Percentiles rank a stretch among this genome's conserved stretches.
These are phyloP conservation scores for Protosalanx chinensis DNA, from an alignment of 2,797 vertebrate genomes.

Conservation along the genomic window DNA sequence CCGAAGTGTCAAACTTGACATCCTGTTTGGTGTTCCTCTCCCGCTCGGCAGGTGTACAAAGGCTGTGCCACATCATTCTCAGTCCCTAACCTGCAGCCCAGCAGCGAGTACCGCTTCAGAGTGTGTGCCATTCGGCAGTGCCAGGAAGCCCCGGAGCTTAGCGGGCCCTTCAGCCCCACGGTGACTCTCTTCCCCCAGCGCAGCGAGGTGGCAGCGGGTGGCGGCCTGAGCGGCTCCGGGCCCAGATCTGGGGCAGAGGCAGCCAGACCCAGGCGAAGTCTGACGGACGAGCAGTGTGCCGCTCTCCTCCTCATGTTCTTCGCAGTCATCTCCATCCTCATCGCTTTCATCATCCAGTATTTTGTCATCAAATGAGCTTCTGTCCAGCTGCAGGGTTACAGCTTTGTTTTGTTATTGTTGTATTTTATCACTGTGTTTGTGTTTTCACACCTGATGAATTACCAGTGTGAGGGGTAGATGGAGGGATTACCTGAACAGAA, in stretches of 20 bases:
- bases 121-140: conserved; percentile 91
- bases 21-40: neutral
- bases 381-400: conserved; percentile 67
- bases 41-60: conserved; percentile 79
- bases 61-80: conserved; percentile 84
- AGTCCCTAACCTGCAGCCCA: conserved; percentile 83
- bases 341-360: conserved; percentile 97
- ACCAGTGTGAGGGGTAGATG: conserved; percentile 56
- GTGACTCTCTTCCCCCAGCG: conserved; percentile 86
- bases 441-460: conserved; percentile 59
- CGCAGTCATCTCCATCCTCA: conserved; percentile 92
- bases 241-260: conserved; percentile 70
- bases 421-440: conserved; percentile 51
- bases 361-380: conserved; percentile 93
- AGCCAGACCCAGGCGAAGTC: conserved; percentile 75
- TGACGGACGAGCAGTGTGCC: conserved; percentile 94
- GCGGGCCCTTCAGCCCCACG: conserved; percentile 88
- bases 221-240: conserved; percentile 62
- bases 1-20: neutral
- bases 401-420: conserved; percentile 39
- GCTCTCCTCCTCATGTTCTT: conserved; percentile 94
- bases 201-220: conserved; percentile 66
- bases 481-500: neutral
- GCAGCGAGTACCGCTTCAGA: conserved; percentile 90
- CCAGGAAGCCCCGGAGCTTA: conserved; percentile 87